Percentiles rank a stretch among this genome's conserved stretches.
These are phyloP conservation scores for Nannospalax galili DNA, from an alignment of 2,113 vertebrate species.

Conservation along the genomic window DNA sequence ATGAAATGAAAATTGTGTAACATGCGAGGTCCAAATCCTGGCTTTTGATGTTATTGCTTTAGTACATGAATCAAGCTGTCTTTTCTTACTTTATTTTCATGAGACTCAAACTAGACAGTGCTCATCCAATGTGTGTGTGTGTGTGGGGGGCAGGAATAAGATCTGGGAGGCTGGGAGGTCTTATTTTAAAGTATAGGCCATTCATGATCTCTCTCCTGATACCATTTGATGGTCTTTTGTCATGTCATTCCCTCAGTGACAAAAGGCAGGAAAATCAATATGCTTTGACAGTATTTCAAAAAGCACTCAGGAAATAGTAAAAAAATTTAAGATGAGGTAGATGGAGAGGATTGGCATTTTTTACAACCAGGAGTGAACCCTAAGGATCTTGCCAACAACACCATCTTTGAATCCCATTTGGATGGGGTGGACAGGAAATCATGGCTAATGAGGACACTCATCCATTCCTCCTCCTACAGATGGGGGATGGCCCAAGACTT, in stretches of 20 bases:
- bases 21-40: neutral
- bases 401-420: conserved; percentile 55
- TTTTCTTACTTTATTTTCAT: conserved; percentile 58
- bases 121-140: neutral
- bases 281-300: conserved; percentile 62
- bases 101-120: conserved; percentile 38
- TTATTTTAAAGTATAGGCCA: conserved; percentile 45
- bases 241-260: conserved; percentile 50
- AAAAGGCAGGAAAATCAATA: conserved; percentile 69
- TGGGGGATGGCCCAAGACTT: conserved; percentile 22
- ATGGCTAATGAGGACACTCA: conserved; percentile 33
- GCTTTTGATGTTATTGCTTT: conserved; percentile 34
- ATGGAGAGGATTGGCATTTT: conserved; percentile 29
- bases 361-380: conserved; percentile 7
- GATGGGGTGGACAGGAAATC: neutral
- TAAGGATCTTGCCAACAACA: conserved; percentile 5
- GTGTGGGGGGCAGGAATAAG: neutral
- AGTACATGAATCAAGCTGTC: neutral
- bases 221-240: conserved; percentile 37
- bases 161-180: neutral
- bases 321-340: conserved; percentile 52
- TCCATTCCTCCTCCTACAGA: conserved; percentile 35
- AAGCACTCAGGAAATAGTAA: conserved; percentile 54
- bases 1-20: neutral
- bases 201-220: conserved; percentile 21